These are phyloP conservation scores for Mylabris sibirica DNA, from an alignment of 2,888 invertebrate species.

Conservation along the genomic window DNA sequence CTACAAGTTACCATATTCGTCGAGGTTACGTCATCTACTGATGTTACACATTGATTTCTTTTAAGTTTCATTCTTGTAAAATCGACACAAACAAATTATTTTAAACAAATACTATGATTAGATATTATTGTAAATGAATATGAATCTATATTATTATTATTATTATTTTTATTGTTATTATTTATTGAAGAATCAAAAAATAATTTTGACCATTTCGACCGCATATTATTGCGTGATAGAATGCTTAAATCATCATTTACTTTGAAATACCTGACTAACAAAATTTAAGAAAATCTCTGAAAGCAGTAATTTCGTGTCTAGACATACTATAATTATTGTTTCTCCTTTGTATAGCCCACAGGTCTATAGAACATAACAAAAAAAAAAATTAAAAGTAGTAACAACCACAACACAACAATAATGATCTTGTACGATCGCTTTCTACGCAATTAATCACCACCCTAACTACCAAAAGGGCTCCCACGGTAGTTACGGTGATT, in stretches of 20 bases:
- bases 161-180: no score
- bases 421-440: neutral
- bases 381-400: neutral
- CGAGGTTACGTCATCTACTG: neutral
- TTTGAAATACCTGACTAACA: constrained; percentile 23
- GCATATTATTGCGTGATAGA: constrained; percentile 33
- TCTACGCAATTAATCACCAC: constrained; percentile 12
- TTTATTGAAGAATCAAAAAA: no score
- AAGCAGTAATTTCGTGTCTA: constrained; percentile 36
- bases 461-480: neutral
- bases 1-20: constrained; percentile 11
- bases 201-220: constrained; percentile 4
- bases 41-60: constrained; percentile 18
- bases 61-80: neutral
- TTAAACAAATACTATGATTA: no score
- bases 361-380: constrained; percentile 12
- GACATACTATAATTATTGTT: constrained; percentile 33
- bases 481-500: neutral
- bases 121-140: no score
- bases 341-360: constrained; percentile 22
- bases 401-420: constrained; percentile 2
- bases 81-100: neutral
- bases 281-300: constrained; percentile 34
- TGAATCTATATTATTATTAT: no score
- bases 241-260: constrained; percentile 19